Conservation (phyloP, 2,888 invertebrate species). For the Aphidoletes aphidimyza region DNA sequence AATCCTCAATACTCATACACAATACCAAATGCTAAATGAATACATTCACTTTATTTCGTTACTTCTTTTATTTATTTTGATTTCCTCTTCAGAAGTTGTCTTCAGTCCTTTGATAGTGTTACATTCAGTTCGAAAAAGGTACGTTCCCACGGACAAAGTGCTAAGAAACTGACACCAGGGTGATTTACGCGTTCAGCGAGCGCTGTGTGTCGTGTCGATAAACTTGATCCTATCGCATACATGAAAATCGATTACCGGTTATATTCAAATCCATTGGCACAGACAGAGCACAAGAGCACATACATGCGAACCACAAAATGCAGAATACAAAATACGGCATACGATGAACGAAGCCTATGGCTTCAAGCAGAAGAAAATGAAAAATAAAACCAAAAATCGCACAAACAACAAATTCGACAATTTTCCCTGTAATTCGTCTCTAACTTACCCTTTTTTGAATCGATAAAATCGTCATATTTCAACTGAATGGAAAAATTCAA, state of each 20-base stretch:
- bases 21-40: neutral
- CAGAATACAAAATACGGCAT: too few species aligned
- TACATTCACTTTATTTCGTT: neutral
- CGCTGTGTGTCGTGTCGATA: slow-evolving; percentile 5
- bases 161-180: slow-evolving; percentile 42
- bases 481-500: too few species aligned
- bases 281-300: neutral
- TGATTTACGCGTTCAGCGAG: slow-evolving; percentile 34
- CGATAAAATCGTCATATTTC: neutral
- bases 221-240: slow-evolving; percentile 39
- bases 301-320: slow-evolving; percentile 9
- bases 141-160: slow-evolving; percentile 33
- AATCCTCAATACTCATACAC: neutral
- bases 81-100: neutral
- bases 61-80: neutral
- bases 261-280: neutral
- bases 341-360: neutral
- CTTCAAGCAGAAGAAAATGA: neutral
- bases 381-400: neutral
- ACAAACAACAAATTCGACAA: too few species aligned
- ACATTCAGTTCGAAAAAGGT: slow-evolving; percentile 8
- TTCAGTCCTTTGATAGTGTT: neutral
- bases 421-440: slow-evolving; percentile 10
- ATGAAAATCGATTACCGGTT: slow-evolving; percentile 51
- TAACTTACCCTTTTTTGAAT: neutral